Percentiles rank a stretch among this genome's conserved stretches.
Evolutionary conservation across 1,140 invertebrate genomes (phyloP).

Genomic region (Leptopilina clavipes): DNA sequence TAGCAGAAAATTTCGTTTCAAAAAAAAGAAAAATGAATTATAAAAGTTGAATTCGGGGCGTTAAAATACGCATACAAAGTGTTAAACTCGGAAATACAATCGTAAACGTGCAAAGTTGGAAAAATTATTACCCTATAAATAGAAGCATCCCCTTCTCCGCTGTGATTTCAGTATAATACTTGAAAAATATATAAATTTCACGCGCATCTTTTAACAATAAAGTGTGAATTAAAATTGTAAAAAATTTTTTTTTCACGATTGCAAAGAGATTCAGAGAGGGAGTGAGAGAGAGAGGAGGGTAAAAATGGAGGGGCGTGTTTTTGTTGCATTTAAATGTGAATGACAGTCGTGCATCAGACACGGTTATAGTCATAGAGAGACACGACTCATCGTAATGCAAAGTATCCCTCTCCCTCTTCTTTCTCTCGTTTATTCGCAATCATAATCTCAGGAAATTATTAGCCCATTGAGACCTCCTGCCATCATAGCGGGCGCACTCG

Average conservation of each 20-base stretch:
- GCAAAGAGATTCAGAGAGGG: conserved; percentile 25
- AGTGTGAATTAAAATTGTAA: conserved; percentile 5
- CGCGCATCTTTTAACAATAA: neutral
- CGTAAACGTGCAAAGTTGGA: too few relatives aligned
- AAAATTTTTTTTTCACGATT: neutral
- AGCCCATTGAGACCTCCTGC: conserved; percentile 65
- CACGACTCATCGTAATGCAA: conserved; percentile 53
- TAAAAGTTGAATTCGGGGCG: too few relatives aligned
- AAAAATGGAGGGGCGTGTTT: conserved; percentile 48
- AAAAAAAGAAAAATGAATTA: too few relatives aligned
- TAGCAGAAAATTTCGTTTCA: too few relatives aligned
- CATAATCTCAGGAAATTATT: conserved; percentile 69
- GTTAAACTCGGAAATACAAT: too few relatives aligned
- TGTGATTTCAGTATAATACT: neutral
- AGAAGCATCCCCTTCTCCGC: too few relatives aligned
- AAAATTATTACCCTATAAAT: conserved; percentile 5
- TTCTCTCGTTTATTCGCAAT: conserved; percentile 46
- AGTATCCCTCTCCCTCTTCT: conserved; percentile 58
- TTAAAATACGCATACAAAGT: too few relatives aligned
- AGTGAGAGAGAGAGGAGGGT: neutral
- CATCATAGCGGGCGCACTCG: conserved; percentile 52
- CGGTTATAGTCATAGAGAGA: conserved; percentile 41
- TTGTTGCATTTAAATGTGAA: conserved; percentile 61
- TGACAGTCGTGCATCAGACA: conserved; percentile 60
- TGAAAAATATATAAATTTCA: conserved; percentile 20